phyloP scores from a whole-genome alignment of 2,113 vertebrate genomes.

The Nanorana parkeri region DNA sequence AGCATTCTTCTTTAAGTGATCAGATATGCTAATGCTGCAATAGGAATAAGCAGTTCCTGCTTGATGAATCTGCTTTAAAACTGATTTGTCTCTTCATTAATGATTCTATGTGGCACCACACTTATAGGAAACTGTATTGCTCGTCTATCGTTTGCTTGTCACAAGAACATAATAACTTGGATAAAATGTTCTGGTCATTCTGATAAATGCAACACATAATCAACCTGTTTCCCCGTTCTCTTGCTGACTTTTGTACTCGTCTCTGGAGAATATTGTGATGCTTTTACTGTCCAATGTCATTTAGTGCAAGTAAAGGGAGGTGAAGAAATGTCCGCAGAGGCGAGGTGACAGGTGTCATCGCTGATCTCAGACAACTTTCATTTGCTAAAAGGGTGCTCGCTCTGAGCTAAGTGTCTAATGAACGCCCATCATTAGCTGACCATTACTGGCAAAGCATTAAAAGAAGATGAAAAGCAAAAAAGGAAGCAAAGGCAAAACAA shows the following conservation, averaged over 20 bases:
- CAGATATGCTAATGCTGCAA: no score
- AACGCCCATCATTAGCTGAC: constrained; percentile 4
- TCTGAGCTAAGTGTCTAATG: background rate
- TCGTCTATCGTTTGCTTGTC: no score
- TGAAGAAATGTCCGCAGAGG: constrained; percentile 2
- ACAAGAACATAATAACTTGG: no score
- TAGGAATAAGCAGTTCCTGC: no score
- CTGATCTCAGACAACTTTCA: background rate
- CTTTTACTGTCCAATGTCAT: constrained; percentile 12
- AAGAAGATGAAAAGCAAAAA: background rate
- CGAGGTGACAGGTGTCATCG: constrained; percentile 22
- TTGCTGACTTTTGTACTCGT: constrained; percentile 2
- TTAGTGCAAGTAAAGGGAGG: background rate
- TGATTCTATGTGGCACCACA: no score
- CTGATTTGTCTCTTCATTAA: no score
- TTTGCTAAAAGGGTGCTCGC: constrained; percentile 5
- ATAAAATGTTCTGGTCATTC: no score
- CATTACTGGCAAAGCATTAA: background rate
- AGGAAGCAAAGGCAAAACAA: no score
- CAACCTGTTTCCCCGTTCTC: background rate
- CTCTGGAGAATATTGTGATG: constrained; percentile 7
- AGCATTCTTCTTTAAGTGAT: no score
- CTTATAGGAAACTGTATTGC: no score
- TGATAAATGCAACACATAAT: no score
- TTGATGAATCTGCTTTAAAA: no score